phyloP scores from a whole-genome alignment of 2,888 invertebrate species.

The Mycalesis mineus region DNA sequence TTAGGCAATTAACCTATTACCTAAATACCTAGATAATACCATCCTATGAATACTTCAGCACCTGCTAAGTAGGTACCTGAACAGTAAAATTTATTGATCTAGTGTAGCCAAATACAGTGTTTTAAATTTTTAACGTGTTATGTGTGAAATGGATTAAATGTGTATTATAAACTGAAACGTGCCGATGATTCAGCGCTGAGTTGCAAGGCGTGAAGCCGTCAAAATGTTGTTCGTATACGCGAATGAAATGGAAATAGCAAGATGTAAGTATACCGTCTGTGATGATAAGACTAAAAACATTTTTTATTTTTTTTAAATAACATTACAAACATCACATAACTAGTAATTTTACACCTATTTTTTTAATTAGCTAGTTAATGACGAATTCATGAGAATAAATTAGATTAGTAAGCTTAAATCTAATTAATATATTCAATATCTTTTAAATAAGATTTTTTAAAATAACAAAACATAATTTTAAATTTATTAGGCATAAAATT shows the following conservation, averaged over 20 bases:
- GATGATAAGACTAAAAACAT: not conserved
- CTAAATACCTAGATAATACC: too few species aligned
- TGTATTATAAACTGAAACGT: conserved; percentile 8
- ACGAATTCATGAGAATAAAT: too few species aligned
- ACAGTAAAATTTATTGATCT: not conserved
- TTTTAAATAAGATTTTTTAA: too few species aligned
- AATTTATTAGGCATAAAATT: too few species aligned
- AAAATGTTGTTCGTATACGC: conserved; percentile 38
- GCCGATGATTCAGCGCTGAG: conserved; percentile 41
- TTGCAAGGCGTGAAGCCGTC: conserved; percentile 41
- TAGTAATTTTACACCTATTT: too few species aligned
- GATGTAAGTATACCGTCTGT: conserved; percentile 30
- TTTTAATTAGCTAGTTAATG: too few species aligned
- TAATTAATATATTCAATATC: too few species aligned
- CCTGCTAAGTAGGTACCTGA: not conserved
- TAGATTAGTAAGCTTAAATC: too few species aligned
- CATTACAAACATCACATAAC: too few species aligned
- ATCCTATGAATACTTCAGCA: too few species aligned
- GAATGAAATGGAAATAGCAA: conserved; percentile 20
- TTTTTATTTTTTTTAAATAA: not conserved
- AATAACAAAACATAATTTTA: too few species aligned
- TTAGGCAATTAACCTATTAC: too few species aligned
- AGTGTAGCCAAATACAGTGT: not conserved
- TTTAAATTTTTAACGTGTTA: not conserved
- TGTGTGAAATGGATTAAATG: conserved; percentile 6